Evolutionary conservation across 2,888 invertebrate species (phyloP).

Genomic region (Drosophila mulleri): DNA sequence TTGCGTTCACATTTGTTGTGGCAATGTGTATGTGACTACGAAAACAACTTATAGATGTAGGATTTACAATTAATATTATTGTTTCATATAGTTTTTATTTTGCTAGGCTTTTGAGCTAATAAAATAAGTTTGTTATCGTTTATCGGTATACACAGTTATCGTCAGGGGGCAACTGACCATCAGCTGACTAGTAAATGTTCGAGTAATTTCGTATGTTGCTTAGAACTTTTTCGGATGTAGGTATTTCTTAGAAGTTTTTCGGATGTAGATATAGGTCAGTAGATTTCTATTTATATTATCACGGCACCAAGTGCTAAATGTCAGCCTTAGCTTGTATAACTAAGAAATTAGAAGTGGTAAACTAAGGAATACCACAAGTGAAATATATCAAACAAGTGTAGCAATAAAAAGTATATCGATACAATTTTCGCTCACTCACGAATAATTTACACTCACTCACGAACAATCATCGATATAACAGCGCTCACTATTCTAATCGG

Average conservation of each 20-base stretch:
- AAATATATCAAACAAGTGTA: background rate
- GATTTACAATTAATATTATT: slow-evolving; percentile 3
- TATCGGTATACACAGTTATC: slow-evolving; percentile 24
- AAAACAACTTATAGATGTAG: background rate
- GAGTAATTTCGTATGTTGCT: background rate
- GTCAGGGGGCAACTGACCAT: slow-evolving; percentile 1
- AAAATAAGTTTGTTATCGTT: slow-evolving; percentile 29
- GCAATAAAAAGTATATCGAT: slow-evolving; percentile 23
- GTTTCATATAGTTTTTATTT: slow-evolving; percentile 22
- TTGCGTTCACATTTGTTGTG: slow-evolving; percentile 49
- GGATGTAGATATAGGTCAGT: background rate
- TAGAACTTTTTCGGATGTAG: background rate
- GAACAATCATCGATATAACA: slow-evolving; percentile 23
- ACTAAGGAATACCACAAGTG: slow-evolving; percentile 1
- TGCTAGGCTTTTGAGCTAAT: slow-evolving; percentile 24
- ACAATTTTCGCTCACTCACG: background rate
- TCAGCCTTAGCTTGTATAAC: background rate
- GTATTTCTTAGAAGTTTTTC: background rate
- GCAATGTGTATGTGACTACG: background rate
- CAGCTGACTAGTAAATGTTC: background rate
- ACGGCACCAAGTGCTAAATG: background rate
- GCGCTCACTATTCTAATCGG: slow-evolving; percentile 47
- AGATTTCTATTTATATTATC: background rate
- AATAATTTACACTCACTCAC: background rate
- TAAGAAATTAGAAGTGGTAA: background rate